A percentile compares a stretch with the other conserved stretches of the same genome.
phyloP scores from a whole-genome alignment of 2,888 invertebrate genomes.

The Idaea straminata region DNA sequence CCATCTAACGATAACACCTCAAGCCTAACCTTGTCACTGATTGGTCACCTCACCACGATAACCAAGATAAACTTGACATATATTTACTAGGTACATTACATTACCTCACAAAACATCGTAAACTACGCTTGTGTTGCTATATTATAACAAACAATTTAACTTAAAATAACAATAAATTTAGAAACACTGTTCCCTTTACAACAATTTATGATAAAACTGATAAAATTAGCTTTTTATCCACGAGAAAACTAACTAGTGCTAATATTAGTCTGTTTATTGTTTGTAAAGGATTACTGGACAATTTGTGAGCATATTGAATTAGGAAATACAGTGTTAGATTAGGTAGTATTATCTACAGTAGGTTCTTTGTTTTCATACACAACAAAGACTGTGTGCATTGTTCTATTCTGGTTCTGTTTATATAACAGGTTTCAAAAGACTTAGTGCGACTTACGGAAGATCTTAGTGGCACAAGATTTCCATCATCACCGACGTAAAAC shows the following conservation, averaged over 20 bases:
- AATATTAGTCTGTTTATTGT: slow-evolving; percentile 25
- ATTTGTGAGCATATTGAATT: background rate
- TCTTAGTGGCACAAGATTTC: slow-evolving; percentile 80
- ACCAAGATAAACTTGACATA: slow-evolving; percentile 72
- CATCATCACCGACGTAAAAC: slow-evolving; percentile 87
- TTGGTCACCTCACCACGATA: slow-evolving; percentile 64
- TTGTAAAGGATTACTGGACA: slow-evolving; percentile 9
- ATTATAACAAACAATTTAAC: slow-evolving; percentile 13
- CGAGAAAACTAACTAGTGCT: slow-evolving; percentile 2
- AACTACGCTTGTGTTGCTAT: slow-evolving; percentile 50
- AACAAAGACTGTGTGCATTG: slow-evolving; percentile 16
- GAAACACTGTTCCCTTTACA: background rate
- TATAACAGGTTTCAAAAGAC: slow-evolving; percentile 16
- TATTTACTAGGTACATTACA: slow-evolving; percentile 58
- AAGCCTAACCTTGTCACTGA: slow-evolving; percentile 52
- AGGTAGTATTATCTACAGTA: background rate
- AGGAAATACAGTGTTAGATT: background rate
- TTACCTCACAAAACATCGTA: slow-evolving; percentile 75
- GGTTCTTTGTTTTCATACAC: slow-evolving; percentile 14
- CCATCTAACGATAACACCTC: slow-evolving; percentile 35
- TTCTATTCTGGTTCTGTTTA: slow-evolving; percentile 20
- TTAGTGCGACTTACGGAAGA: slow-evolving; percentile 75
- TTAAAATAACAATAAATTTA: slow-evolving; percentile 5
- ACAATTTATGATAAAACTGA: background rate
- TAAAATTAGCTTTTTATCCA: background rate